These are phyloP conservation scores for Dendrolimus punctatus DNA, from an alignment of 1,140 invertebrate species.

Conservation along the genomic window DNA sequence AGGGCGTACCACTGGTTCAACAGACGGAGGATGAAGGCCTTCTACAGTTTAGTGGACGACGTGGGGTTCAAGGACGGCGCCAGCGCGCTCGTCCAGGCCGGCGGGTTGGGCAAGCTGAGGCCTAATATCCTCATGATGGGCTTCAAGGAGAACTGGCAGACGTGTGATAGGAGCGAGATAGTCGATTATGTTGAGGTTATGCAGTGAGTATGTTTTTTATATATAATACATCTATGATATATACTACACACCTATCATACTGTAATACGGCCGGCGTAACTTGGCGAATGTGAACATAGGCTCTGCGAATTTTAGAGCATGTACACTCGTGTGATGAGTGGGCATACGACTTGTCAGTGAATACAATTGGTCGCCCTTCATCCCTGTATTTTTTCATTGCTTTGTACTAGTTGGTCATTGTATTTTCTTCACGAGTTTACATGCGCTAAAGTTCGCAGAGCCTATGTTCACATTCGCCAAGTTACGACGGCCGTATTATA, in stretches of 20 bases:
- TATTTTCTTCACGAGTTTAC: no score
- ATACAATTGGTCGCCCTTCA: no score
- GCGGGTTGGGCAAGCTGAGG: conserved; percentile 90
- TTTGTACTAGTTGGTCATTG: no score
- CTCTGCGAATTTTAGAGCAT: no score
- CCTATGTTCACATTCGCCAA: no score
- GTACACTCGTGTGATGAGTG: no score
- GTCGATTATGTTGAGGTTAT: conserved; percentile 92
- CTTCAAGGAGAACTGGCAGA: conserved; percentile 92
- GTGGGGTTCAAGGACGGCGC: conserved; percentile 82
- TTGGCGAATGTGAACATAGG: no score
- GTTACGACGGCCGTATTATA: no score
- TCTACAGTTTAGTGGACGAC: conserved; percentile 90
- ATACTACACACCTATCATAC: background rate
- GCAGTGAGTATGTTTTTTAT: conserved; percentile 80
- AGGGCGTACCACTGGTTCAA: conserved; percentile 86
- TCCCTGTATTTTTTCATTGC: no score
- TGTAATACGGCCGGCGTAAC: no score
- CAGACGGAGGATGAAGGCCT: conserved; percentile 90
- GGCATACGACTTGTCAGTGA: no score
- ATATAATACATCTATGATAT: background rate
- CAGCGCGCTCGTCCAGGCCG: conserved; percentile 77
- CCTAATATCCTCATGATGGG: conserved; percentile 94
- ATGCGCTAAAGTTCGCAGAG: no score
- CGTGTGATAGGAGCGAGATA: conserved; percentile 79